Evolutionary conservation across 2,888 invertebrate species (phyloP).

Genomic region (Sceliomorpha sp.): DNA sequence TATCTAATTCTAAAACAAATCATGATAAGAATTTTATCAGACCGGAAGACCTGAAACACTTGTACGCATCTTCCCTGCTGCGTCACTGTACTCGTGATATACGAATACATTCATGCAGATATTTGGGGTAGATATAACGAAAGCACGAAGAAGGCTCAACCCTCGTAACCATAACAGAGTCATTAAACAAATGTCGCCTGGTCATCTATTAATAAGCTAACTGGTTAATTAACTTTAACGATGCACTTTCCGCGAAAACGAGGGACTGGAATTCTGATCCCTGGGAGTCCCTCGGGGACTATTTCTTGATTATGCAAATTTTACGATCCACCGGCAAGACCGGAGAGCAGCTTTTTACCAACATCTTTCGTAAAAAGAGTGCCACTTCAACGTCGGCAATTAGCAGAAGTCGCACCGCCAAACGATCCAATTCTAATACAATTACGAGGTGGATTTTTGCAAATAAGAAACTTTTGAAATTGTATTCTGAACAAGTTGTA

Average conservation of each 20-base stretch:
- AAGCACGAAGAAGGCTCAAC: conserved; percentile 34
- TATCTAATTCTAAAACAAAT: too few species aligned
- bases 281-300: conserved; percentile 37
- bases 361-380: conserved; percentile 31
- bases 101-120: conserved; percentile 35
- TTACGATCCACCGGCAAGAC: conserved; percentile 40
- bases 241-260: conserved; percentile 43
- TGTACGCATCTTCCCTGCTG: too few species aligned
- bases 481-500: too few species aligned
- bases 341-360: conserved; percentile 9
- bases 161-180: conserved; percentile 46
- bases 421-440: conserved; percentile 2
- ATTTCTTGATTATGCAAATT: conserved; percentile 56
- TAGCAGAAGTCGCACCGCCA: conserved; percentile 13
- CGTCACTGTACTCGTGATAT: too few species aligned
- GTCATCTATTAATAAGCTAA: conserved; percentile 55
- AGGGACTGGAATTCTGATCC: conserved; percentile 41
- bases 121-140: conserved; percentile 45
- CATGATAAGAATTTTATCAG: too few species aligned
- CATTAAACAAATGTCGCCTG: conserved; percentile 47
- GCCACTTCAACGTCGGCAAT: conserved; percentile 23
- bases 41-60: too few species aligned
- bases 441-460: too few species aligned
- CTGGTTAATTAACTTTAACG: conserved; percentile 52
- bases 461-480: too few species aligned